Evolutionary conservation across 23 tunicate species (phyloP).

Genomic region (Aplidium turbinatum): DNA sequence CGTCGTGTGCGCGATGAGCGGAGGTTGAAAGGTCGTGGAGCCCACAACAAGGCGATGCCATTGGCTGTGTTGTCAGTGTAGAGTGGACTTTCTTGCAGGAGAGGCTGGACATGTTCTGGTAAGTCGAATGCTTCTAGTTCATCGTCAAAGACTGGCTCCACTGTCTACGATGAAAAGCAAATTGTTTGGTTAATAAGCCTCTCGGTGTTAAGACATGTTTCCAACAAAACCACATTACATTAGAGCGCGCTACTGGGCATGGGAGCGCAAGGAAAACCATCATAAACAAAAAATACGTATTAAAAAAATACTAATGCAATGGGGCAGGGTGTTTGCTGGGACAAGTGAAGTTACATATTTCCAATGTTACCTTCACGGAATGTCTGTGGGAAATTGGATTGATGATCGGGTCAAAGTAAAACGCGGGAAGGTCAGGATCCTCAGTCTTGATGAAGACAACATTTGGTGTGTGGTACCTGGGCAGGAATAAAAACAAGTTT

Average conservation of each 20-base stretch:
- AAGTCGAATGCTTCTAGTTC: conserved; percentile 81
- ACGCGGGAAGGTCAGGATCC: conserved; percentile 99
- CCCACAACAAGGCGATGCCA: conserved; percentile 96
- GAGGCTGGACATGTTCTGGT: conserved; percentile 85
- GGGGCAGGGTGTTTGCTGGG: too few species aligned
- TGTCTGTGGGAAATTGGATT: conserved; percentile 96
- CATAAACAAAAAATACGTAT: too few species aligned
- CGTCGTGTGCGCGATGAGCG: conserved; percentile 86
- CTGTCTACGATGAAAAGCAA: conserved; percentile 49
- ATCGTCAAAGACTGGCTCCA: conserved; percentile 61
- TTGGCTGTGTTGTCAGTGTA: conserved; percentile 99
- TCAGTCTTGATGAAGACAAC: conserved; percentile 97
- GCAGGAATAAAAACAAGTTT: too few species aligned
- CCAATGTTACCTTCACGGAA: conserved; percentile 65
- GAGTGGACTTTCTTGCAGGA: conserved; percentile 87
- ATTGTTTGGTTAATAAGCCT: too few species aligned
- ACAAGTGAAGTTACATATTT: too few species aligned
- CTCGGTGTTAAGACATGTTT: too few species aligned
- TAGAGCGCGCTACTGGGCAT: too few species aligned
- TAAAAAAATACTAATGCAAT: too few species aligned
- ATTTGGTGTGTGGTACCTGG: conserved; percentile 98
- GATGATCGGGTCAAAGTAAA: conserved; percentile 97
- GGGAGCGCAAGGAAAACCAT: too few species aligned
- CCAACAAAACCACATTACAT: too few species aligned
- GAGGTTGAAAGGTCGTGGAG: conserved; percentile 92